phyloP scores from a whole-genome alignment of 2,113 vertebrate genomes.

The Tychaedon coryphoeus region DNA sequence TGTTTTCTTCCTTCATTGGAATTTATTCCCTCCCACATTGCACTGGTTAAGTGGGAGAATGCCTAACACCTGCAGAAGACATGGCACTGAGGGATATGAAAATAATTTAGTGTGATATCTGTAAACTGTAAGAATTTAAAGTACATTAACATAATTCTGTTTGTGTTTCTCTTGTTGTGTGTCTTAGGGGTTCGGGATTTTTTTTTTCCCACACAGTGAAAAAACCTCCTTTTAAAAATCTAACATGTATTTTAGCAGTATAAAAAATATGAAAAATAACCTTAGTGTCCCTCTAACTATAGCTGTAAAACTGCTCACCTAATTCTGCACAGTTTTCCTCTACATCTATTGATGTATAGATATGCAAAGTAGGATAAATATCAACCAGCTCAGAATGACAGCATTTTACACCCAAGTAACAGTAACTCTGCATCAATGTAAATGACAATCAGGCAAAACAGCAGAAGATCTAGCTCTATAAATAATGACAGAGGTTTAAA shows the following conservation, averaged over 20 bases:
- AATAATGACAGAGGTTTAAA: conserved; percentile 8
- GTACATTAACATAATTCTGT: background rate
- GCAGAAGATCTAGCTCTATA: background rate
- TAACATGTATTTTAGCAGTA: background rate
- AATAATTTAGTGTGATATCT: background rate
- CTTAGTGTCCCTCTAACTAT: background rate
- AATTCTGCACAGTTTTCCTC: background rate
- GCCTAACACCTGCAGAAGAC: background rate
- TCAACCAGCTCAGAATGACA: background rate
- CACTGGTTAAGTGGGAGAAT: background rate
- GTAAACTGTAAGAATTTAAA: background rate
- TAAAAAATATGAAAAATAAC: background rate
- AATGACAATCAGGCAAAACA: background rate
- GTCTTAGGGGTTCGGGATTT: background rate
- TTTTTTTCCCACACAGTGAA: background rate
- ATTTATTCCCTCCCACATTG: background rate
- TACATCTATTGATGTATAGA: background rate
- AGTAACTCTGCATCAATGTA: background rate
- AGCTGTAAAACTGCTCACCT: background rate
- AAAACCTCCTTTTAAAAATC: background rate
- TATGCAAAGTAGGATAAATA: background rate
- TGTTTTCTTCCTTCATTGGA: background rate
- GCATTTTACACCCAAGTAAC: background rate
- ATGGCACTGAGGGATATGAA: background rate
- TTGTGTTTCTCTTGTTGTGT: background rate